These are phyloP conservation scores for Leucophenga varia DNA, from an alignment of 1,140 invertebrate genomes.

Conservation along the genomic window DNA sequence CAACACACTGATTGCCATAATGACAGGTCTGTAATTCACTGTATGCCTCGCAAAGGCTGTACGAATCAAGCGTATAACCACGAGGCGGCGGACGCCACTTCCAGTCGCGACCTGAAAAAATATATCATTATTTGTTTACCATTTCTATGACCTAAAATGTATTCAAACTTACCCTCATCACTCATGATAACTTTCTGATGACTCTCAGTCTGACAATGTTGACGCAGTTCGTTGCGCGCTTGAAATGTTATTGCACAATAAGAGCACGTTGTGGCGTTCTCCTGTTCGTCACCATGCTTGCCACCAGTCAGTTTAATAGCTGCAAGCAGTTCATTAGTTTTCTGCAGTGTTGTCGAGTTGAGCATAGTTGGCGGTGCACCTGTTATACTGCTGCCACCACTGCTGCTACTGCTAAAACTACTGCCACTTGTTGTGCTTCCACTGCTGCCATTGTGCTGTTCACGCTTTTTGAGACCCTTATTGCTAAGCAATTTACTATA, in stretches of 20 bases:
- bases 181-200: constrained; percentile 72
- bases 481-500: constrained; percentile 52
- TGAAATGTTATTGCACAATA: constrained; percentile 67
- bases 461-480: constrained; percentile 49
- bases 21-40: constrained; percentile 62
- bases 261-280: constrained; percentile 49
- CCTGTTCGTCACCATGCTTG: constrained; percentile 23
- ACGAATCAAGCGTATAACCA: constrained; percentile 62
- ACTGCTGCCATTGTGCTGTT: constrained; percentile 34
- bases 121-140: constrained; percentile 1
- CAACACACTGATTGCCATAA: constrained; percentile 72
- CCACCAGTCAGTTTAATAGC: constrained; percentile 39
- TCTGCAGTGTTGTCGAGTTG: constrained; percentile 22
- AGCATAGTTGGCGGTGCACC: constrained; percentile 29
- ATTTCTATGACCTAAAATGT: neutral
- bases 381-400: constrained; percentile 40
- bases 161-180: constrained; percentile 61
- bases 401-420: constrained; percentile 35
- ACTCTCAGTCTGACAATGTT: constrained; percentile 66
- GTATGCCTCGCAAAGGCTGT: constrained; percentile 63
- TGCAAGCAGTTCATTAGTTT: constrained; percentile 44
- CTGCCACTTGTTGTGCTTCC: constrained; percentile 31
- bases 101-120: constrained; percentile 63
- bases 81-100: constrained; percentile 69
- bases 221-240: constrained; percentile 62